Percentiles rank a stretch among this genome's conserved stretches.
These are phyloP conservation scores for Dascyllus trimaculatus DNA, from an alignment of 2,113 vertebrate genomes.

Conservation along the genomic window DNA sequence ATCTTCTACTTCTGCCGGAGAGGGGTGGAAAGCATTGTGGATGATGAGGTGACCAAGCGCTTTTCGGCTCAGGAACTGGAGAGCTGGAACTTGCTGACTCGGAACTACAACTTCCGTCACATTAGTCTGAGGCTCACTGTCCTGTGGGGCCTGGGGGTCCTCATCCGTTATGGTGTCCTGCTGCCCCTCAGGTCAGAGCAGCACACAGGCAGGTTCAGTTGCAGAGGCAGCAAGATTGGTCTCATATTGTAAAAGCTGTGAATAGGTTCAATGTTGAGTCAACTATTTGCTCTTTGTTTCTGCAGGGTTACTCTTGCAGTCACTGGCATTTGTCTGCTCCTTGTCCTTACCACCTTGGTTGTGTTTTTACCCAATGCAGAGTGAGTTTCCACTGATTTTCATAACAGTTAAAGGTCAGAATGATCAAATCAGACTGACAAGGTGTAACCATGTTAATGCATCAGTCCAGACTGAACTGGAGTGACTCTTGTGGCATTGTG, in stretches of 20 bases:
- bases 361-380: conserved; percentile 88
- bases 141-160: conserved; percentile 91
- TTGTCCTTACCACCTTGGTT: conserved; percentile 89
- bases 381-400: conserved; percentile 33
- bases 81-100: conserved; percentile 94
- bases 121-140: conserved; percentile 90
- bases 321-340: conserved; percentile 90
- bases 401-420: not conserved
- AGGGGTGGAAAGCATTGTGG: conserved; percentile 94
- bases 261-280: not conserved
- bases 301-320: conserved; percentile 91
- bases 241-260: not conserved
- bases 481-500: conserved; percentile 12
- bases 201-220: not conserved
- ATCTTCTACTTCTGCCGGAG: conserved; percentile 94
- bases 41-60: conserved; percentile 95
- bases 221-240: not conserved
- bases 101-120: conserved; percentile 93
- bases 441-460: not conserved
- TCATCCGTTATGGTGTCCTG: conserved; percentile 92
- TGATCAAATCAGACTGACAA: not conserved
- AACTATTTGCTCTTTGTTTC: conserved; percentile 10
- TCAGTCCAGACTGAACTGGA: not conserved
- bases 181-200: conserved; percentile 90
- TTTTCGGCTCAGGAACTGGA: conserved; percentile 93